Percentiles rank a stretch among this genome's conserved stretches.
These are phyloP conservation scores for Rhinichthys klamathensis DNA, from an alignment of 2,113 vertebrate species.

Conservation along the genomic window DNA sequence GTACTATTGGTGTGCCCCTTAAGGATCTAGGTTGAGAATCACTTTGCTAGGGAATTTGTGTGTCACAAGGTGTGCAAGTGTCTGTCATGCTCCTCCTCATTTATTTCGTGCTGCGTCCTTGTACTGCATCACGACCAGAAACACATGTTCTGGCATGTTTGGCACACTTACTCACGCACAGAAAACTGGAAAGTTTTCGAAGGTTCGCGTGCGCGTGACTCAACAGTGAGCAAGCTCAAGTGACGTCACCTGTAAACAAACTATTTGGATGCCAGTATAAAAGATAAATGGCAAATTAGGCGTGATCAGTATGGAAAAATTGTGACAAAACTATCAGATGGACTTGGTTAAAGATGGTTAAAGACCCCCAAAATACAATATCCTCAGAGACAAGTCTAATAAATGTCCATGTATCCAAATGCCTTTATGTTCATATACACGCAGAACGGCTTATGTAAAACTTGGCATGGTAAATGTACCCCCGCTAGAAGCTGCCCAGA, in stretches of 20 bases:
- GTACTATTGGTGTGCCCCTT: background rate
- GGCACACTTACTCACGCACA: background rate
- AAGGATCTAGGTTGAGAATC: background rate
- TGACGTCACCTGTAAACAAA: slow-evolving; percentile 54
- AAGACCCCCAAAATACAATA: background rate
- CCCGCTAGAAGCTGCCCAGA: slow-evolving; percentile 66
- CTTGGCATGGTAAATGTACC: slow-evolving; percentile 63
- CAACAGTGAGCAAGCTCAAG: background rate
- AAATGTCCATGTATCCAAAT: slow-evolving; percentile 1
- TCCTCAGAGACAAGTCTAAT: background rate
- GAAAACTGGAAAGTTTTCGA: slow-evolving; percentile 6
- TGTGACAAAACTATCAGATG: background rate
- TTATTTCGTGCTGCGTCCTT: slow-evolving; percentile 7
- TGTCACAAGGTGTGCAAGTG: background rate
- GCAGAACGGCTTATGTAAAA: slow-evolving; percentile 68
- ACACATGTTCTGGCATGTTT: slow-evolving; percentile 61
- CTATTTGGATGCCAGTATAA: background rate
- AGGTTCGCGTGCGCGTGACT: background rate
- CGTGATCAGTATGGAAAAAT: background rate
- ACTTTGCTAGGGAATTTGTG: background rate
- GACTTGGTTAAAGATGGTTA: background rate
- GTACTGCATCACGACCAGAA: slow-evolving; percentile 74
- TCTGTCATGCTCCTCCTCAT: background rate
- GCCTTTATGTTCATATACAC: slow-evolving; percentile 15
- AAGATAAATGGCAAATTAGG: background rate